Evolutionary conservation across 2,797 vertebrate genomes (phyloP), one percentile per base, ranked within the genome.

Genomic region (Sebastes hubbsi): DNA sequence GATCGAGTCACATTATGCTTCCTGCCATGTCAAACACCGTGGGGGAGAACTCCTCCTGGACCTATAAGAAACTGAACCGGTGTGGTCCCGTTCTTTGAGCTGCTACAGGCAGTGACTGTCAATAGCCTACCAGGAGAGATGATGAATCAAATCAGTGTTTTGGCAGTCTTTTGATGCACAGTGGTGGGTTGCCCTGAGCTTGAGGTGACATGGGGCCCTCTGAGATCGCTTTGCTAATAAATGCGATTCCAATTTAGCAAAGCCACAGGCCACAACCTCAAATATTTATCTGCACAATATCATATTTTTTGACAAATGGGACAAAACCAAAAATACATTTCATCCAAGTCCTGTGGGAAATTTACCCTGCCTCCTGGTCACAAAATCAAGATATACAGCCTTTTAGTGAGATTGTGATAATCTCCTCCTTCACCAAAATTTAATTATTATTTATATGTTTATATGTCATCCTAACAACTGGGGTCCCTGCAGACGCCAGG

Each of bases 51-150:
- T 55, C 52, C 52, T 62, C 30, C 30, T 34, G 30, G 29, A 52
- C 49, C 8, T 20, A 27, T 20, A 38, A 60, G 20, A 42, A 38
- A 72, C 8, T 14, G 18, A 73, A 22, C 42, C 4, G 0, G 7
- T 27, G n/a, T n/a, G 38, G 24, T 59, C 5, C 65, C 52, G 36
- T 70, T 77, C 8, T 18, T 60, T 24, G 18, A 20, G n/a, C 49
- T 71, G 64, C 88, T 70, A 55, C 36, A 71, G 78, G 85, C 77
- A 24, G 49, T 64, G 36, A 49, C n/a, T 81, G 59, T 74, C 62
- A 83, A 77, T 74, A 22, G 49, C 22, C 42, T 42, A 78, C 18
- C 49, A 52, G 49, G 49, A 52, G 49, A 52, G 42, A 46, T 46
- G 49, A 52, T 52, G 49, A 76, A 75, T 72, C 30, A 75, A 76